Conservation (phyloP, 1,140 invertebrate genomes). For the Caenorhabditis briggsae region DNA sequence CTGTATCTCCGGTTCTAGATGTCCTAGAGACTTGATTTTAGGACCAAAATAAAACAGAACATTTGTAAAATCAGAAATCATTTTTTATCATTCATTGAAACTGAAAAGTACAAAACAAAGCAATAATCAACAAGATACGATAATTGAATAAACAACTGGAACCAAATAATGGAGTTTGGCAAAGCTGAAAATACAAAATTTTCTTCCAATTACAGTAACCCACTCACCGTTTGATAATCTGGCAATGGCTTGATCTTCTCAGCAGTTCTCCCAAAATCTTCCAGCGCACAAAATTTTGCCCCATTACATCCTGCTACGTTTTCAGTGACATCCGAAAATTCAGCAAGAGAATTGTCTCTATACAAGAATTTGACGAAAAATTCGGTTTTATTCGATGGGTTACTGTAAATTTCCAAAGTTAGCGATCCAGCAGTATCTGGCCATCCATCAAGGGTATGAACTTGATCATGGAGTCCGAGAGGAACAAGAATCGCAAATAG, state of each 20-base stretch:
- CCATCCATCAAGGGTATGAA: neutral
- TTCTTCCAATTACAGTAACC: neutral
- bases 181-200: slow-evolving; percentile 19
- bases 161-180: neutral
- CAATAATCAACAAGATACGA: neutral
- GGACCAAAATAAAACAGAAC: too few species aligned
- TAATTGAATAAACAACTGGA: neutral
- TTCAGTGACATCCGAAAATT: neutral
- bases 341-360: neutral
- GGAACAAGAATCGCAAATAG: neutral
- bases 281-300: neutral
- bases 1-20: too few species aligned
- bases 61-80: too few species aligned
- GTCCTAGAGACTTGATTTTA: too few species aligned
- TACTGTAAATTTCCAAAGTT: slow-evolving; percentile 18
- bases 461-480: neutral
- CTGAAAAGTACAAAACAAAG: too few species aligned
- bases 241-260: neutral
- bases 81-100: too few species aligned
- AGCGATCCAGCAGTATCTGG: neutral
- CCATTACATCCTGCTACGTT: neutral
- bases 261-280: neutral
- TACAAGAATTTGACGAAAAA: neutral
- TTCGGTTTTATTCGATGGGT: neutral
- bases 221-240: slow-evolving; percentile 15